Base-by-base conservation (phyloP, 2,888 invertebrate genomes). In the Drosophila barbarae region DNA sequence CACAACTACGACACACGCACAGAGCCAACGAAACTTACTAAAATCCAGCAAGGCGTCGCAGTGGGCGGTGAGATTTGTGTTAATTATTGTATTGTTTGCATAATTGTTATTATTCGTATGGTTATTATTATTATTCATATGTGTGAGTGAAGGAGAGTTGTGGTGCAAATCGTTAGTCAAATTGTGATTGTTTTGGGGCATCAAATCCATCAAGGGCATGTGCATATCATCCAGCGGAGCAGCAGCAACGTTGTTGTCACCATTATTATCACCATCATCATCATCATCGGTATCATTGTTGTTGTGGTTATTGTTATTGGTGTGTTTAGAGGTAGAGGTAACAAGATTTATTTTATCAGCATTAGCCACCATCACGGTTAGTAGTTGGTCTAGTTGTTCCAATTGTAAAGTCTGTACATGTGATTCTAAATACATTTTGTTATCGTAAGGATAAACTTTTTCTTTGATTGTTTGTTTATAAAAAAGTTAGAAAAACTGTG, bases 361-460 rank as follows among this genome's bases (percentile, higher is more conserved):
- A 87, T 89, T 89, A 88, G 88, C 88, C 89, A 89, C 86, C 88
- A 88, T 86, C 89, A 36, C 46, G 46, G 90, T 90, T 88, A 91
- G 89, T 88, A 91, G 89, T 88, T 91, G 91, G 87, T 91, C 91
- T 88, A 91, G 88, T 79, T 79, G 75, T 86, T 91, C 91, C 90
- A 91, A 89, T 87, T 91, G 89, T 89, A 90, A 90, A 77, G 90
- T 91, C 90, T 87, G 90, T 90, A 88, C 88, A 83, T 89, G 88
- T 89, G 89, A 88, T 87, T 88, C 89, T 89, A 87, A 86, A 87
- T 87, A 88, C 85, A 86, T 87, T 87, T 88, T 87, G 87, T 86
- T 87, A 87, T 86, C 87, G 81, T 87, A 86, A 85, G 79, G 84
- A 82, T 83, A 80, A 80, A 84, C 74, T 74, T 76, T 76, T 76